phyloP scores from a whole-genome alignment of 2,113 vertebrate genomes.

The Callipepla californica region DNA sequence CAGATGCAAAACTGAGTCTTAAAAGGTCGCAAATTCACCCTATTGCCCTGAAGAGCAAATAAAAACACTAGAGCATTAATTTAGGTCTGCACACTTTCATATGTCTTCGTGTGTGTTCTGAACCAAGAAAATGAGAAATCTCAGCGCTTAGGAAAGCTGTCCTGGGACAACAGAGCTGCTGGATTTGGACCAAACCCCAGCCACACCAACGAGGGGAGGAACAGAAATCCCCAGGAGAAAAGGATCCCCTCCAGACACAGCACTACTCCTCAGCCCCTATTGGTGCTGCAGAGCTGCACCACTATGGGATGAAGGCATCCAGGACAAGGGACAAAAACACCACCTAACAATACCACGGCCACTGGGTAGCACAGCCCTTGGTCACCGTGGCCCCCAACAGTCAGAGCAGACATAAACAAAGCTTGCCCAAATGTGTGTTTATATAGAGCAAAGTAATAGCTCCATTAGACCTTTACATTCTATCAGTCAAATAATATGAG shows the following conservation, averaged over 20 bases:
- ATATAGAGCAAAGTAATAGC: constrained; percentile 21
- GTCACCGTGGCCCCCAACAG: not conserved
- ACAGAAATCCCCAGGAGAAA: not conserved
- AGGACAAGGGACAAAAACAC: not conserved
- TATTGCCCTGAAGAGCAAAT: not conserved
- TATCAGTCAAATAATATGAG: constrained; percentile 54
- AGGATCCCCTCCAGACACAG: not conserved
- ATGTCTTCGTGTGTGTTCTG: not conserved
- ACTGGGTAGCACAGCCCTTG: not conserved
- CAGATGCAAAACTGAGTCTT: constrained; percentile 11
- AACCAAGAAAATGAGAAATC: not conserved
- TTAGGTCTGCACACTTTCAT: not conserved
- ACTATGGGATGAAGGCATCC: not conserved
- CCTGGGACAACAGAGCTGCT: not conserved
- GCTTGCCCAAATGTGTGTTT: not conserved
- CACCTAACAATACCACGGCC: not conserved
- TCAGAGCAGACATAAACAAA: not conserved
- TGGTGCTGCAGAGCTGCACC: not conserved
- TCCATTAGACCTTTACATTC: constrained; percentile 54
- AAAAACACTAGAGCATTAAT: not conserved
- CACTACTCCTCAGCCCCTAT: not conserved
- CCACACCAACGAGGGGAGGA: not conserved
- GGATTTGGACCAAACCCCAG: not conserved
- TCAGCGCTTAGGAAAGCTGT: not conserved
- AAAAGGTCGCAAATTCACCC: not conserved